Percentiles rank a stretch among this genome's conserved stretches.
Conservation (phyloP, 2,113 vertebrate species). For the Tonatia bakeri region DNA sequence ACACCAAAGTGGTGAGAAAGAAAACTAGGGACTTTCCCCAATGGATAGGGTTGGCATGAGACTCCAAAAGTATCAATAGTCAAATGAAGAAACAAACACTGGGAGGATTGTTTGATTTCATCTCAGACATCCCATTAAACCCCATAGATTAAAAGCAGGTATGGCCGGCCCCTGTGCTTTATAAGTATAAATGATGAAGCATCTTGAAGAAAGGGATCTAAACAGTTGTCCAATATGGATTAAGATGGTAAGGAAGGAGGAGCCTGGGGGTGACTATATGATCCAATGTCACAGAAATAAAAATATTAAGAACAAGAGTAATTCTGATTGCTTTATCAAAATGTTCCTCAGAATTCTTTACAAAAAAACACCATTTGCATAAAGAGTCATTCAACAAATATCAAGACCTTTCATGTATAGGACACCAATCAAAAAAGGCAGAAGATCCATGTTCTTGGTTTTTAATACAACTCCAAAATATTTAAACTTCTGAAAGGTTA, state of each 20-base stretch:
- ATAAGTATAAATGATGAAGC: not conserved
- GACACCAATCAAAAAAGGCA: not conserved
- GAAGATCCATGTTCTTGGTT: not conserved
- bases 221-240: not conserved
- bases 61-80: not conserved
- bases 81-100: not conserved
- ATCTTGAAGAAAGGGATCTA: not conserved
- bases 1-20: not conserved
- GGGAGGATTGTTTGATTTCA: not conserved
- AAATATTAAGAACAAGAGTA: not conserved
- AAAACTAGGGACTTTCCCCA: not conserved
- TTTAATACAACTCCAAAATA: not conserved
- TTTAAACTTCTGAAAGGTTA: not conserved
- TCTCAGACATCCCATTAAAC: not conserved
- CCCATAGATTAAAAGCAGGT: not conserved
- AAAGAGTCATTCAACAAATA: slow-evolving; percentile 9
- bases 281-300: not conserved
- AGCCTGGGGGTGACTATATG: not conserved
- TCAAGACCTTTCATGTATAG: not conserved
- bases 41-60: not conserved
- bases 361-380: not conserved
- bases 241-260: not conserved
- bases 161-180: not conserved
- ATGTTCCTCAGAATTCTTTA: slow-evolving; percentile 1
- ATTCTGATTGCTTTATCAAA: slow-evolving; percentile 46